phyloP scores from a whole-genome alignment of 1,140 invertebrate species.

The Limonius californicus region DNA sequence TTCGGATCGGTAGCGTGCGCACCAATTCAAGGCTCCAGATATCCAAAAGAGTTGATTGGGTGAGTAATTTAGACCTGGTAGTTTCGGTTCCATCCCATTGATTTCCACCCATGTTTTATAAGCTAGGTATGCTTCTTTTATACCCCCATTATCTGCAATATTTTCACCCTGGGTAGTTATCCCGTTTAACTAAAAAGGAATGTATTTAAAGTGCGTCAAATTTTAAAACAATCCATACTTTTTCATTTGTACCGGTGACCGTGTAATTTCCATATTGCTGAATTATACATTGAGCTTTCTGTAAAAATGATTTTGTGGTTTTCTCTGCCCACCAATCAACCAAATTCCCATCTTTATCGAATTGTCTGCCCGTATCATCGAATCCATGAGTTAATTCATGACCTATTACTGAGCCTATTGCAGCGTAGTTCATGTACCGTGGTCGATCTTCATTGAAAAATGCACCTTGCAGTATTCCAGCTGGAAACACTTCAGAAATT shows the following conservation, averaged over 20 bases:
- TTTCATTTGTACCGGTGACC: conserved; percentile 62
- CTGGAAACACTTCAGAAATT: conserved; percentile 71
- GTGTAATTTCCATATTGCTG: conserved; percentile 53
- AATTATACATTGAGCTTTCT: conserved; percentile 80
- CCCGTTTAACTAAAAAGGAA: conserved; percentile 66
- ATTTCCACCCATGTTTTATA: conserved; percentile 54
- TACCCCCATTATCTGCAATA: conserved; percentile 83
- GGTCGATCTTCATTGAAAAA: conserved; percentile 82
- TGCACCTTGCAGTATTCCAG: conserved; percentile 83
- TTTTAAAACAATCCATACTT: conserved; percentile 51
- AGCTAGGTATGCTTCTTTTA: conserved; percentile 65
- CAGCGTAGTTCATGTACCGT: conserved; percentile 86
- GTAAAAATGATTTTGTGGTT: conserved; percentile 71
- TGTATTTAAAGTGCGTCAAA: background rate
- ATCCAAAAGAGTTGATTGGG: conserved; percentile 57
- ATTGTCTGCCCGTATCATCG: conserved; percentile 76
- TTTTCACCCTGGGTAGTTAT: conserved; percentile 87
- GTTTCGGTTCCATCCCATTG: conserved; percentile 38
- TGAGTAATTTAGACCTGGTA: conserved; percentile 53
- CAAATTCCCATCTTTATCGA: conserved; percentile 42
- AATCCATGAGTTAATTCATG: conserved; percentile 61
- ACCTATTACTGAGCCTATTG: conserved; percentile 88
- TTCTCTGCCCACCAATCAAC: conserved; percentile 78
- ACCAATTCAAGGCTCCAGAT: conserved; percentile 56
- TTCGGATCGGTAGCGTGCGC: conserved; percentile 51